These are phyloP conservation scores for Cremastinae sp. DNA, from an alignment of 2,888 invertebrate genomes.

Conservation along the genomic window DNA sequence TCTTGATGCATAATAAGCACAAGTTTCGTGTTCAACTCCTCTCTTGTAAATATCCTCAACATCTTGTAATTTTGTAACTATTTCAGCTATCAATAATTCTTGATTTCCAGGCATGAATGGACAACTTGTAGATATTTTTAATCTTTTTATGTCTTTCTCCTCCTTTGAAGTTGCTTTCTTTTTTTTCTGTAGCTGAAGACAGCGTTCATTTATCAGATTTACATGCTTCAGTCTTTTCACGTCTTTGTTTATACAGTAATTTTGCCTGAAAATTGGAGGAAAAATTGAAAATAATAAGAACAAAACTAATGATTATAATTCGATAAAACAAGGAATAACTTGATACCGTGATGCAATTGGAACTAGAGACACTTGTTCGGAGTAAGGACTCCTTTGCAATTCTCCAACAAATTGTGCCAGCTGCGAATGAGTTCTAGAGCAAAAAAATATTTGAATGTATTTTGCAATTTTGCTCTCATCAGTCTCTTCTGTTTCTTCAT, in stretches of 20 bases:
- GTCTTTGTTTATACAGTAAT: slow-evolving; percentile 92
- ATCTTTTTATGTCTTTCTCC: slow-evolving; percentile 85
- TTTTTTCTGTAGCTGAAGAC: slow-evolving; percentile 89
- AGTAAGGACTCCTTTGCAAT: slow-evolving; percentile 90
- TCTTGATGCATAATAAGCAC: slow-evolving; percentile 96
- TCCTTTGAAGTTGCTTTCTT: slow-evolving; percentile 83
- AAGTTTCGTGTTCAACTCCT: slow-evolving; percentile 88
- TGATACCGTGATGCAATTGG: slow-evolving; percentile 90
- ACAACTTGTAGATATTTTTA: slow-evolving; percentile 85
- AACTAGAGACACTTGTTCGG: slow-evolving; percentile 86
- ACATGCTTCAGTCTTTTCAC: slow-evolving; percentile 88
- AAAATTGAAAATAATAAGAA: slow-evolving; percentile 2
- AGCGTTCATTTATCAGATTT: slow-evolving; percentile 94
- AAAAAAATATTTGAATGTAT: slow-evolving; percentile 90
- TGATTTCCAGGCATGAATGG: slow-evolving; percentile 82
- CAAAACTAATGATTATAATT: background rate
- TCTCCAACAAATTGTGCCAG: slow-evolving; percentile 97
- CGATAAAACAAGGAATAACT: slow-evolving; percentile 9
- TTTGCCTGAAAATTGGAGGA: slow-evolving; percentile 82
- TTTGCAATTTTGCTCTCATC: slow-evolving; percentile 76
- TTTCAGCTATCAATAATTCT: slow-evolving; percentile 84
- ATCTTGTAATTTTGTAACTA: slow-evolving; percentile 88
- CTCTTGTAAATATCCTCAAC: slow-evolving; percentile 91
- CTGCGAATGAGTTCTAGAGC: slow-evolving; percentile 98
- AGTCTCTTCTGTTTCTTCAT: slow-evolving; percentile 80